These are phyloP conservation scores for Archilochus colubris DNA, from an alignment of 2,113 vertebrate genomes.

Conservation along the genomic window DNA sequence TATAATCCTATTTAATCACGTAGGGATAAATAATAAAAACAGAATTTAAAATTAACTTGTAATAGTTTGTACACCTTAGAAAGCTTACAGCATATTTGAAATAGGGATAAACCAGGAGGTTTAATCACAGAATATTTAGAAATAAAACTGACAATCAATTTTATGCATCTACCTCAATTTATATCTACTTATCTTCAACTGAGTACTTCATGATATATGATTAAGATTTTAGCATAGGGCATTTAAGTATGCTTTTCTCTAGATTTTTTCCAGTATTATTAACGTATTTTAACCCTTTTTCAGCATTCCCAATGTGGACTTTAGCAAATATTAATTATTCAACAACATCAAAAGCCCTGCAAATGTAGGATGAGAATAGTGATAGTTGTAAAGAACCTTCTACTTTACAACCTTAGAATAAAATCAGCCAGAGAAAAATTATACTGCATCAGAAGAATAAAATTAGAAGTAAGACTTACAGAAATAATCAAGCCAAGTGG, in stretches of 20 bases:
- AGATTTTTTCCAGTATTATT: constrained; percentile 33
- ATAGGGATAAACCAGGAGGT: not conserved
- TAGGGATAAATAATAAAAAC: not conserved
- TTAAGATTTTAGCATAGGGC: not conserved
- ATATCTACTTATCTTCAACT: constrained; percentile 1
- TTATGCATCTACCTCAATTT: not conserved
- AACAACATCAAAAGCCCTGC: not conserved
- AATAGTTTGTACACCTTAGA: not conserved
- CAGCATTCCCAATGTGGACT: constrained; percentile 36
- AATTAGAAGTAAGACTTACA: not conserved
- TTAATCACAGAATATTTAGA: not conserved
- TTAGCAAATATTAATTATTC: constrained; percentile 58
- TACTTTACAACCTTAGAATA: not conserved
- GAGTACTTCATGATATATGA: not conserved
- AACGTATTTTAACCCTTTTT: constrained; percentile 63
- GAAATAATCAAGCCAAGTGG: not conserved
- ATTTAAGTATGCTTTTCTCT: constrained; percentile 17
- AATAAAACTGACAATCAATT: constrained; percentile 6
- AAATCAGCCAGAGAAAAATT: not conserved
- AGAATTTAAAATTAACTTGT: not conserved
- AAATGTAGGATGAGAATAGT: constrained; percentile 12
- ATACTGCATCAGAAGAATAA: not conserved
- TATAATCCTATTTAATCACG: not conserved
- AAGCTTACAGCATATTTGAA: not conserved
- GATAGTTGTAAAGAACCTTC: not conserved